Evolutionary conservation across 2,113 vertebrate species (phyloP), one percentile per base, ranked within the genome.

Genomic region (Nerophis lumbriciformis): DNA sequence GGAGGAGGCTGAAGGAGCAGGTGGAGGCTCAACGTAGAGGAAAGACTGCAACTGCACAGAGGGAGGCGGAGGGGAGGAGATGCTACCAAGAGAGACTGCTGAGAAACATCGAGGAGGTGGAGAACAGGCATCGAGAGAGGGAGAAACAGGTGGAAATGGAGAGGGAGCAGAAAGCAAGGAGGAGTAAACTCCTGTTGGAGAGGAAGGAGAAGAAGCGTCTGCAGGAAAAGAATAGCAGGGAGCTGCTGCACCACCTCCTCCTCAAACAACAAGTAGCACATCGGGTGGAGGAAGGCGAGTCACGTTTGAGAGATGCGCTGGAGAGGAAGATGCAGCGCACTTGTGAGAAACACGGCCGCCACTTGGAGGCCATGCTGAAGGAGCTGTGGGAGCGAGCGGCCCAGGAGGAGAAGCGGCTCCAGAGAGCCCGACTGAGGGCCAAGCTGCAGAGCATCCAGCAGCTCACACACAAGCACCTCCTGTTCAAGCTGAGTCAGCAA

Each of bases 261-360:
- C 77, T 89, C 1, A 92, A 87, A 56, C 81, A 79, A 48, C 83
- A 88, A 65, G 69, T 73, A 5, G 88, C 90, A 66, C 87, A 87
- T 63, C 86, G 86, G 73, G 53, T 52, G 52, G 83, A 83, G 57
- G 85, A 88, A 0, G 87, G 89, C 68, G 76, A 87, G 62, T 79
- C 63, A 0, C 79, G 82, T 6, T 65, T 53, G 65, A 88, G 76
- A 68, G 76, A 83, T 36, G 70, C 66, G 0, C 63, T 91, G 3
- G 88, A 93, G 53, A 71, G 72, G 59, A 90, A 85, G 63, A 61
- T 80, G 48, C 76, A 63, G 4, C 45, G 9, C 19, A 83, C 75
- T 61, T 50, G 59, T 0, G 68, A 89, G 76, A 84, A 68, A 9
- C 84, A 60, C 0, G 47, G 51, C n/a, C 48, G 66, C 54, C 64